Evolutionary conservation across 2,888 invertebrate genomes (phyloP).

Genomic region (Xylota sylvarum): DNA sequence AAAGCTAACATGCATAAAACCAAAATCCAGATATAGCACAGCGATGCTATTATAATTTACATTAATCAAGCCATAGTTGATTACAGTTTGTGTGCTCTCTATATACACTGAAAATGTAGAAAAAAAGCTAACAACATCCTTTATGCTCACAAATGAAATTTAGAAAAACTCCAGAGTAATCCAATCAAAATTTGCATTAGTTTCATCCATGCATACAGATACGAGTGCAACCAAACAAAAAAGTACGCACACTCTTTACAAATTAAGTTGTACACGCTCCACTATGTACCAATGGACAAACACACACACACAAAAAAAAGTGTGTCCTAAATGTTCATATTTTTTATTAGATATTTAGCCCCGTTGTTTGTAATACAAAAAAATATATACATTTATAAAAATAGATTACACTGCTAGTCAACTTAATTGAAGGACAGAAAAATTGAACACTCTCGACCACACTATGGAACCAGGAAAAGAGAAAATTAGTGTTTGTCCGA

Average conservation of each 20-base stretch:
- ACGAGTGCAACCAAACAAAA: background rate
- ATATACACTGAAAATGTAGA: background rate
- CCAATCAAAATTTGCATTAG: slow-evolving; percentile 4
- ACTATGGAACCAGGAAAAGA: slow-evolving; percentile 16
- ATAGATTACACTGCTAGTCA: background rate
- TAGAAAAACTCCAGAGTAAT: slow-evolving; percentile 2
- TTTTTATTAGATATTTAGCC: slow-evolving; percentile 1
- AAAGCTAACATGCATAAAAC: background rate
- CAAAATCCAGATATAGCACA: background rate
- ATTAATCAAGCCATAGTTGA: background rate
- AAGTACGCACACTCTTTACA: background rate
- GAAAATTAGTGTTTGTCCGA: slow-evolving; percentile 18
- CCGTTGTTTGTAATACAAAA: background rate
- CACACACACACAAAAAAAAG: too few relatives aligned
- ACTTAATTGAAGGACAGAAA: slow-evolving; percentile 11
- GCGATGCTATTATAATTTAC: background rate
- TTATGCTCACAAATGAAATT: background rate
- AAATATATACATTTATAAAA: background rate
- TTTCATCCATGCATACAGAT: background rate
- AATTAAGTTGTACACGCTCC: background rate
- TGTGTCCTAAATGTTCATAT: background rate
- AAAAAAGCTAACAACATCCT: background rate
- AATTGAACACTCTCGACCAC: slow-evolving; percentile 12
- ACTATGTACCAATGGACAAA: background rate
- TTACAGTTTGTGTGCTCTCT: background rate